Base-by-base conservation (phyloP, 2,888 invertebrate genomes). In the Baronia brevicornis region DNA sequence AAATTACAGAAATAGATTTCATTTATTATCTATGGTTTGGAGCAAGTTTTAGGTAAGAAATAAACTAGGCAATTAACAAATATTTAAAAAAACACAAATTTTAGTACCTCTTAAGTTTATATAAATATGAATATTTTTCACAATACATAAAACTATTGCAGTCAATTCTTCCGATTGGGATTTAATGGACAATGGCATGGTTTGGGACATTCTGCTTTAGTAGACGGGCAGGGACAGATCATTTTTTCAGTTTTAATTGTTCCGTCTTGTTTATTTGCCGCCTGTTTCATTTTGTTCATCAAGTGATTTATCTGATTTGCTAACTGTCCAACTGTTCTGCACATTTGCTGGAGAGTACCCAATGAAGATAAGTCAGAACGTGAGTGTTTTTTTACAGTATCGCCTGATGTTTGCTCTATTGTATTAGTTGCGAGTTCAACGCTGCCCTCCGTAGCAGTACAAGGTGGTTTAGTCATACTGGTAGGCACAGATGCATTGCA, bases 131-230 rank as follows among this genome's bases (percentile, higher is more conserved):
- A n/a, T n/a, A n/a, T n/a, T n/a, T 20, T 20, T 29, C 14, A 36
- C 36, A 23, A 5, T 31, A 36, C 31, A 36, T 27, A 14, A 8
- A 28, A 36, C 36, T 22, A 4, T 20, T 23, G 32, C 36, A 31
- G 27, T 36, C 23, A 36, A 27, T 36, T 36, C 20, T 36, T 36
- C 5, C 36, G 27, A 28, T 36, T 36, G 4, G 64, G 60, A 19
- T 71, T 70, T 7, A 53, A 52, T n/a, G 71, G 63, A 36, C 72
- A 71, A 29, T 38, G 53, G 44, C 71, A 71, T 0, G 71, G 64
- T 11, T 64, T 69, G 0, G 61, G 57, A 32, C 63, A 63, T 3
- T 28, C 9, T 0, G 50, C 15, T 24, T 47, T 57, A 1, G 49
- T 43, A 2, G 48, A 52, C 33, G 40, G 49, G 9, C 44, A 46